Evolutionary conservation across 2,797 vertebrate species (phyloP), one percentile per base, ranked within the genome.

Genomic region (Molossus molossus): DNA sequence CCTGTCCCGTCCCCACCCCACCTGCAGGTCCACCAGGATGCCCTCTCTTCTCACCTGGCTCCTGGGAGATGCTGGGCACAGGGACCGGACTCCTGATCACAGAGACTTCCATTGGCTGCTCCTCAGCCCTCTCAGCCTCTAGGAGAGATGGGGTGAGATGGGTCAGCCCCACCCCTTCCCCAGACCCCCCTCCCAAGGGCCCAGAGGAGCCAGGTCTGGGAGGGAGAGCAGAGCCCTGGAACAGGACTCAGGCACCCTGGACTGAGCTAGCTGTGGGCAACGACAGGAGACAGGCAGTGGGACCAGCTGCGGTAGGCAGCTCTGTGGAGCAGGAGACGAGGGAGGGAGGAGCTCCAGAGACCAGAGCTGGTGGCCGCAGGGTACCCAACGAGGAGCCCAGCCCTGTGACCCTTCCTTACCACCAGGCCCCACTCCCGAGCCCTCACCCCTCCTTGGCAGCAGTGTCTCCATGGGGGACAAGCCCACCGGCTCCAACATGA

Each of bases 401-500:
- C 37, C 14, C 21, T 11, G 64, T 57, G 70, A 55, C 27, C 95
- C 69, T 37, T 37, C 87, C 76, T 37, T 37, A 53, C 80, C 25
- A 1, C 57, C 50, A 45, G 33, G 9, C 9, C 25, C 37, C 48
- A 17, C 21, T 4, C 3, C 58, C 48, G 4, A 33, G 15, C 25
- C 58, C 80, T 96, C 75, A 96, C 95, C 95, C 48, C 64, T 79
- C 55, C 67, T 20, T 0, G 73, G 75, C 69, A 79, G 75, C 5
- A 1, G 48, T 1, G 95, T 94, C 87, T 48, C 86, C 2, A 69
- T 55, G 0, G 97, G 98, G 6, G 97, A 97, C 2, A 98, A 65
- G 7, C 94, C 95, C 0, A 73, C 65, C 0, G 97, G 94, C 27
- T 98, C 98, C 97, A 99, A 98, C 84, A 98, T 95, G 96, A 99